Percentiles rank a stretch among this genome's conserved stretches.
Evolutionary conservation across 2,888 invertebrate species (phyloP).

Genomic region (Cataglyphis rosenhaueri): DNA sequence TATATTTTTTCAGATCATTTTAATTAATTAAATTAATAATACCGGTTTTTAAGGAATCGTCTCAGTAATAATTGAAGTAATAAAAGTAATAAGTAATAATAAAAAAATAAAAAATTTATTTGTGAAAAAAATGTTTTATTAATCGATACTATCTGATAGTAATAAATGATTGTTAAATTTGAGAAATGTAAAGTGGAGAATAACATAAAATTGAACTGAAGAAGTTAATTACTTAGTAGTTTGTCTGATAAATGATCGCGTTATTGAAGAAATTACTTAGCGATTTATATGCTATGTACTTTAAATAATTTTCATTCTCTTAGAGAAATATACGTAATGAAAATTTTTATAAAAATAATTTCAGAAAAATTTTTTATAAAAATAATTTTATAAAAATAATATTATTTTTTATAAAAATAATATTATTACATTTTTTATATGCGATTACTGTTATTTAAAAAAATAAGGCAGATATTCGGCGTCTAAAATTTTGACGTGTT

Average conservation of each 20-base stretch:
- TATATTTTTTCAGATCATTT: not conserved
- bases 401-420: constrained; percentile 1
- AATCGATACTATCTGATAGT: too few species aligned
- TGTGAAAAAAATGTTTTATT: not conserved
- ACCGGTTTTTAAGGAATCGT: not conserved
- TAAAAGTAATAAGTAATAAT: not conserved
- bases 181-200: too few species aligned
- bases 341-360: not conserved
- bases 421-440: not conserved
- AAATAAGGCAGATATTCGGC: too few species aligned
- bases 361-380: not conserved
- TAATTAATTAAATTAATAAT: not conserved
- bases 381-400: too few species aligned
- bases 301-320: too few species aligned
- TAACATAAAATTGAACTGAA: too few species aligned
- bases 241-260: too few species aligned
- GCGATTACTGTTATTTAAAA: too few species aligned
- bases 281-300: too few species aligned
- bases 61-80: not conserved
- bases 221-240: too few species aligned
- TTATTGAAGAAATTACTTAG: too few species aligned
- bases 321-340: not conserved
- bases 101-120: constrained; percentile 39
- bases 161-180: not conserved
- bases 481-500: too few species aligned